Percentiles rank a stretch among this genome's conserved stretches.
Evolutionary conservation across 2,113 vertebrate species (phyloP).

Genomic region (Oryzias woworae): DNA sequence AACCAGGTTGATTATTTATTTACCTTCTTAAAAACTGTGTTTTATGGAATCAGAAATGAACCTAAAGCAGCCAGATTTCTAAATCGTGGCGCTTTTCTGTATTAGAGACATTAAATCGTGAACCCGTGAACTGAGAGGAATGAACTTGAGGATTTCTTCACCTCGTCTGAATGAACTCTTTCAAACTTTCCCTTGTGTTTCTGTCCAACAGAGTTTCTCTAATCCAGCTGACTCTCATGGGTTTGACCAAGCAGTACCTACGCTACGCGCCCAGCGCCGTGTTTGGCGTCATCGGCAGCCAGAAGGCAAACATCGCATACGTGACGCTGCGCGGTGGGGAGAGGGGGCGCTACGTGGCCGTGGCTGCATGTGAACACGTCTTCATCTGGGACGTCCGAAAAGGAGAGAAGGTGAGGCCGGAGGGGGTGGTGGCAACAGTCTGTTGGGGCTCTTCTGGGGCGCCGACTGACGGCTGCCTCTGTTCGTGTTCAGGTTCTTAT

Average conservation of each 20-base stretch:
- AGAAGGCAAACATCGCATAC: slow-evolving; percentile 82
- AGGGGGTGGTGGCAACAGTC: too few relatives aligned
- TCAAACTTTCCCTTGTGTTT: not conserved
- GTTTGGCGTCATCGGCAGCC: slow-evolving; percentile 90
- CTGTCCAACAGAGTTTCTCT: slow-evolving; percentile 18
- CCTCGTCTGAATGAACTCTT: not conserved
- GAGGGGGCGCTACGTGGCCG: slow-evolving; percentile 87
- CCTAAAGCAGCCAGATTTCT: too few relatives aligned
- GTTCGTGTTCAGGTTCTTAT: slow-evolving; percentile 83
- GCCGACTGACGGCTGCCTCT: not conserved
- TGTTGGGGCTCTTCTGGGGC: too few relatives aligned
- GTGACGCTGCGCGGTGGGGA: slow-evolving; percentile 87
- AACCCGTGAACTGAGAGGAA: too few relatives aligned
- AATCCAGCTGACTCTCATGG: slow-evolving; percentile 76
- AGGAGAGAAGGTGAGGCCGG: slow-evolving; percentile 87
- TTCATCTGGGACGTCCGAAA: slow-evolving; percentile 95
- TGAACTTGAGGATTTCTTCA: too few relatives aligned
- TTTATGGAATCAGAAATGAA: too few relatives aligned
- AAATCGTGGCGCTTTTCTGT: too few relatives aligned
- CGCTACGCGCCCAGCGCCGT: slow-evolving; percentile 85
- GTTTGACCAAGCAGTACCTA: slow-evolving; percentile 94
- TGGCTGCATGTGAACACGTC: slow-evolving; percentile 92
- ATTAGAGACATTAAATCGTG: too few relatives aligned
- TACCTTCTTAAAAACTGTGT: too few relatives aligned
- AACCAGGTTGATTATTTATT: too few relatives aligned